Evolutionary conservation across 2,888 invertebrate species (phyloP).

Genomic region (Osmoderma eremita): DNA sequence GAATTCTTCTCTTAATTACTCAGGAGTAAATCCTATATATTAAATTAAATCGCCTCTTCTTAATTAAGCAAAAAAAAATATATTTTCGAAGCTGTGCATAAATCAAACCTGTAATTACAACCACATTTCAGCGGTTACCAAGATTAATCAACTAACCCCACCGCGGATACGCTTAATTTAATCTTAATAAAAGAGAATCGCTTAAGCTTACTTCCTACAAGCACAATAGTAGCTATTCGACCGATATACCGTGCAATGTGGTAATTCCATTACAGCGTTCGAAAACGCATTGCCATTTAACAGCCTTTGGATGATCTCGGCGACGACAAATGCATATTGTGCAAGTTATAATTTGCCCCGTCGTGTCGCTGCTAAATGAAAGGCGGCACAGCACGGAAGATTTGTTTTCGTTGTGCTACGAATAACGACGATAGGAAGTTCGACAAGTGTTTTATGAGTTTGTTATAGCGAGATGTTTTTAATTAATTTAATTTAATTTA

Average conservation of each 20-base stretch:
- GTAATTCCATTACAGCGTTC: neutral
- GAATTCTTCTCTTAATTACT: too few relatives aligned
- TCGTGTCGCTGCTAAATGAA: slow-evolving; percentile 8
- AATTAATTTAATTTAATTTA: too few relatives aligned
- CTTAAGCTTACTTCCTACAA: neutral
- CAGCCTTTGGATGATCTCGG: too few relatives aligned
- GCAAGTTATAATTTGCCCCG: slow-evolving; percentile 9
- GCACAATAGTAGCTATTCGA: too few relatives aligned
- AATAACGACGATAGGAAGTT: neutral
- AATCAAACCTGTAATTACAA: too few relatives aligned
- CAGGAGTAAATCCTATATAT: too few relatives aligned
- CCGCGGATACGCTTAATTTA: neutral
- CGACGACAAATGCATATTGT: slow-evolving; percentile 10
- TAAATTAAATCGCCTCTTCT: too few relatives aligned
- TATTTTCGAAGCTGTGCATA: too few relatives aligned
- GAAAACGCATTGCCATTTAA: slow-evolving; percentile 1
- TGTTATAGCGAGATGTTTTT: too few relatives aligned
- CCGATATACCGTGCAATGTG: neutral
- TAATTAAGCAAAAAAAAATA: too few relatives aligned
- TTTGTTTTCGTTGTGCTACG: neutral
- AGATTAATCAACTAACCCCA: too few relatives aligned
- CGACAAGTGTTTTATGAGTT: slow-evolving; percentile 3
- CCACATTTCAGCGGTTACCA: too few relatives aligned
- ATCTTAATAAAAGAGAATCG: slow-evolving; percentile 3
- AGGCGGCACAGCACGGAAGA: neutral